Percentiles rank a stretch among this genome's conserved stretches.
These are phyloP conservation scores for Anthoscopus minutus DNA, from an alignment of 2,113 vertebrate genomes.

Conservation along the genomic window DNA sequence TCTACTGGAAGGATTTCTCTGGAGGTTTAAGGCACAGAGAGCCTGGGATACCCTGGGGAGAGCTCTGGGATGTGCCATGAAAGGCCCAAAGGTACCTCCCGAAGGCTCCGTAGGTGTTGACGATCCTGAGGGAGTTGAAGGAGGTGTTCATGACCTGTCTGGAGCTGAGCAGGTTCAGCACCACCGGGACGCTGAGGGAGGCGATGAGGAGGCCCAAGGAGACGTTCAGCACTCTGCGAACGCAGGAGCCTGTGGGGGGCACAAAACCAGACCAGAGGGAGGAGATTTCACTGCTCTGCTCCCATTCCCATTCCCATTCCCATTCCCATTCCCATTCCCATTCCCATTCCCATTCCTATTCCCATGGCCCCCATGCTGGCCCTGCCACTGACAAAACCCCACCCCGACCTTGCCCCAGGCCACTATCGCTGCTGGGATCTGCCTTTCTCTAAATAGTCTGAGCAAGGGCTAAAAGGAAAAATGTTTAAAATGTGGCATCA, in stretches of 20 bases:
- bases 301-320: background rate
- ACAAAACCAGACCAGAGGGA: background rate
- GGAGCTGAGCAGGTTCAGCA: slow-evolving; percentile 86
- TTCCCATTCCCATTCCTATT: rapidly evolving
- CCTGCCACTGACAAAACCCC: background rate
- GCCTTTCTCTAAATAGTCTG: slow-evolving; percentile 52
- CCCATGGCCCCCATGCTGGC: background rate
- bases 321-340: rapidly evolving
- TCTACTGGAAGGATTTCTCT: background rate
- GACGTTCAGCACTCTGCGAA: slow-evolving; percentile 76
- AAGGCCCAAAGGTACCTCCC: slow-evolving; percentile 75
- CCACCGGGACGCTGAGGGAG: slow-evolving; percentile 87
- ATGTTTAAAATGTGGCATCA: slow-evolving; percentile 25
- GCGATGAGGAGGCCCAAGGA: slow-evolving; percentile 80
- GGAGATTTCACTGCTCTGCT: background rate
- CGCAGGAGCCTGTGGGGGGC: slow-evolving; percentile 35
- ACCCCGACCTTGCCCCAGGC: background rate
- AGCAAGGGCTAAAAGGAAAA: slow-evolving; percentile 33
- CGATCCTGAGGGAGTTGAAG: slow-evolving; percentile 87
- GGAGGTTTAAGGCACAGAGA: background rate
- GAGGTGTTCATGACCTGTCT: slow-evolving; percentile 93
- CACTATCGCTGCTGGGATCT: background rate
- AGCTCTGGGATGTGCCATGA: rapidly evolving
- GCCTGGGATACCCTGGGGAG: background rate
- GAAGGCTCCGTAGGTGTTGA: slow-evolving; percentile 96